These are phyloP conservation scores for Lepisosteus osseus DNA, from an alignment of 2,113 vertebrate species.

Conservation along the genomic window DNA sequence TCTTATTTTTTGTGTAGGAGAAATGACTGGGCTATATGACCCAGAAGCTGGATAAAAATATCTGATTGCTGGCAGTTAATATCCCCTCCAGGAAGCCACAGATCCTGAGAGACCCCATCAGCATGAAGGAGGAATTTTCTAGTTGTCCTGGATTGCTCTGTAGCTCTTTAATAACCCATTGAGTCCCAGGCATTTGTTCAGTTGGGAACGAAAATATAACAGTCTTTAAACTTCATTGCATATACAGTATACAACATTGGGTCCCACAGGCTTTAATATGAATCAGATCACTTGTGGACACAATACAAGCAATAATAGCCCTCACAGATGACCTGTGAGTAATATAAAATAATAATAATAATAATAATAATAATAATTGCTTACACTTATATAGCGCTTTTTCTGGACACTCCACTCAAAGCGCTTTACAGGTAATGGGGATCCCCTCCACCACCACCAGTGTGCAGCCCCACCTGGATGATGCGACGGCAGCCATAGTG, in stretches of 20 bases:
- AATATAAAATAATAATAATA: no score
- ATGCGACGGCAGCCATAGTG: no score
- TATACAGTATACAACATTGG: no score
- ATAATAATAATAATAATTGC: no score
- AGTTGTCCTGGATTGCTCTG: background rate
- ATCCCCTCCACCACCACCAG: no score
- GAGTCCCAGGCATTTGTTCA: background rate
- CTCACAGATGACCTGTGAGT: no score
- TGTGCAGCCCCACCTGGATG: no score
- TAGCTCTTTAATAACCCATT: no score
- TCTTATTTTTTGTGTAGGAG: no score
- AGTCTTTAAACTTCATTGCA: background rate
- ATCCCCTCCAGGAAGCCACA: background rate
- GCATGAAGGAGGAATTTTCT: background rate
- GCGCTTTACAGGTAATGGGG: no score
- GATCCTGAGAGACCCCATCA: background rate
- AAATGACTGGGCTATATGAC: background rate
- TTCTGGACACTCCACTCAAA: no score
- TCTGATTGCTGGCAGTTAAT: slow-evolving; percentile 11
- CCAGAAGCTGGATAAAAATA: slow-evolving; percentile 36
- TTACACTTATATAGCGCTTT: no score
- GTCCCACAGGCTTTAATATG: background rate
- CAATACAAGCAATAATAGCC: background rate
- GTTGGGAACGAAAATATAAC: background rate
- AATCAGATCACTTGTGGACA: slow-evolving; percentile 40